Evolutionary conservation across 2,797 vertebrate species (phyloP).

Genomic region (Pagetopsis macropterus): DNA sequence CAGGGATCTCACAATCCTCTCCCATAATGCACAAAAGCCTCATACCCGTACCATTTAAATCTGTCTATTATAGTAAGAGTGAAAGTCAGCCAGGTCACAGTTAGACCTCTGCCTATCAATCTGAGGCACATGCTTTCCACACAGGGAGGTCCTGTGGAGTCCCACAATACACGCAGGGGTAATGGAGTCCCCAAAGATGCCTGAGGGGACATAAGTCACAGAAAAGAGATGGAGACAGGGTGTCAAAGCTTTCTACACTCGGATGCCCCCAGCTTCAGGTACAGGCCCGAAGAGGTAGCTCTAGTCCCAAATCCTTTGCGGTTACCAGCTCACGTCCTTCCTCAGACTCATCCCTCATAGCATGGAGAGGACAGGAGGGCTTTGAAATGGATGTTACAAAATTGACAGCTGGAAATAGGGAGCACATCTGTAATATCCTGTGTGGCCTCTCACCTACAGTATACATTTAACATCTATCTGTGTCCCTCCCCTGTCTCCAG

Average conservation of each 20-base stretch:
- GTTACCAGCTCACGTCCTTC: conserved; percentile 37
- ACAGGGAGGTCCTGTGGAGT: conserved; percentile 64
- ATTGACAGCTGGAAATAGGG: conserved; percentile 61
- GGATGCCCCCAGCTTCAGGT: conserved; percentile 50
- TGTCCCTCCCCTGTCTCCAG: conserved; percentile 32
- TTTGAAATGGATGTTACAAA: conserved; percentile 69
- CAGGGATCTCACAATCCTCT: conserved; percentile 23
- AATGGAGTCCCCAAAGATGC: conserved; percentile 72
- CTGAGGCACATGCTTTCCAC: conserved; percentile 51
- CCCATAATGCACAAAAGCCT: conserved; percentile 26
- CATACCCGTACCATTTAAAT: conserved; percentile 48
- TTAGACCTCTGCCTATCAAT: conserved; percentile 74
- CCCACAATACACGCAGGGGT: conserved; percentile 67
- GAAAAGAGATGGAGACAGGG: conserved; percentile 70
- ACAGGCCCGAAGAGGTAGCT: conserved; percentile 25
- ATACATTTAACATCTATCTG: conserved; percentile 57
- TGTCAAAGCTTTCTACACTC: conserved; percentile 57
- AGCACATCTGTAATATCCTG: conserved; percentile 62
- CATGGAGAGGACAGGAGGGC: conserved; percentile 32
- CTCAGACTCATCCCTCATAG: conserved; percentile 39
- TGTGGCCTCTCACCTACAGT: conserved; percentile 53
- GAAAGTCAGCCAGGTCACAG: conserved; percentile 72
- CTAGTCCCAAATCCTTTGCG: conserved; percentile 45
- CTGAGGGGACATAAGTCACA: conserved; percentile 69
- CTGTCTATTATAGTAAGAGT: conserved; percentile 50